These are phyloP conservation scores for Archips crataeganus DNA, from an alignment of 2,888 invertebrate species.

Conservation along the genomic window DNA sequence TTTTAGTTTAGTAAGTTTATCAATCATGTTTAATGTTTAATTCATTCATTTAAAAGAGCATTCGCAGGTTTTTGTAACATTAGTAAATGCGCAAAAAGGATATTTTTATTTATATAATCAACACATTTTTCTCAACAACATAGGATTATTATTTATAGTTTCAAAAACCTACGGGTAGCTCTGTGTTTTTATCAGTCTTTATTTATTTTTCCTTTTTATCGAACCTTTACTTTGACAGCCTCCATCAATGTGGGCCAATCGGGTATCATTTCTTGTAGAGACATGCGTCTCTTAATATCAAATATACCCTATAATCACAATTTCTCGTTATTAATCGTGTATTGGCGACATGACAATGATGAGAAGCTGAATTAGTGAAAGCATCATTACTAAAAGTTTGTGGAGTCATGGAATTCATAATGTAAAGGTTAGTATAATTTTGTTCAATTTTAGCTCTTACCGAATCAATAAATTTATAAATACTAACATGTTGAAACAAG, in stretches of 20 bases:
- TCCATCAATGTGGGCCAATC: constrained; percentile 92
- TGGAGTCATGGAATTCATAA: constrained; percentile 25
- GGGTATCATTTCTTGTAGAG: constrained; percentile 90
- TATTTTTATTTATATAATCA: neutral
- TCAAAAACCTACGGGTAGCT: constrained; percentile 61
- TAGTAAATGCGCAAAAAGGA: neutral
- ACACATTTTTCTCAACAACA: neutral
- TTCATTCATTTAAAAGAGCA: constrained; percentile 73
- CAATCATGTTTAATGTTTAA: constrained; percentile 70
- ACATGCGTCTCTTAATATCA: constrained; percentile 89
- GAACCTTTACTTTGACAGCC: constrained; percentile 89
- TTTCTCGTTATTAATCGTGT: constrained; percentile 61
- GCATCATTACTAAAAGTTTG: constrained; percentile 26
- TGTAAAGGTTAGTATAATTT: constrained; percentile 34
- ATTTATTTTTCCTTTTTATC: constrained; percentile 80
- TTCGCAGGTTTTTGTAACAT: constrained; percentile 63
- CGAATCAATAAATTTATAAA: constrained; percentile 22
- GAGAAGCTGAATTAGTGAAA: constrained; percentile 38
- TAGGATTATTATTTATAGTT: constrained; percentile 45
- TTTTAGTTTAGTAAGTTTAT: constrained; percentile 66
- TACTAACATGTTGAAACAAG: constrained; percentile 62
- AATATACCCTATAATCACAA: constrained; percentile 88
- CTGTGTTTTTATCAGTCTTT: constrained; percentile 57
- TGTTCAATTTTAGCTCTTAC: neutral
- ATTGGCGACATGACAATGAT: constrained; percentile 22